Percentiles rank a stretch among this genome's conserved stretches.
phyloP scores from a whole-genome alignment of 2,113 vertebrate species.

The Limnothrissa miodon region DNA sequence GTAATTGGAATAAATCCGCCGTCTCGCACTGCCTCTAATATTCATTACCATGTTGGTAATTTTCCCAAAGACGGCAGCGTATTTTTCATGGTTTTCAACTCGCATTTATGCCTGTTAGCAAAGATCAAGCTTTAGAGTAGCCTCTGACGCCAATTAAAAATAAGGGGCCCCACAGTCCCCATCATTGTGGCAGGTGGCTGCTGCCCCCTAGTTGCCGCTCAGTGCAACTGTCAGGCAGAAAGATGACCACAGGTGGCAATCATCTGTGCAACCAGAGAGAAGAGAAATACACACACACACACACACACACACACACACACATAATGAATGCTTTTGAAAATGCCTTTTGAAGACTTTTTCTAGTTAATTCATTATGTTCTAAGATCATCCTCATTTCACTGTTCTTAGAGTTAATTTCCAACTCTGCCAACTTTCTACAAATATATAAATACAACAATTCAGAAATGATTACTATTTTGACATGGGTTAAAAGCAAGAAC shows the following conservation, averaged over 20 bases:
- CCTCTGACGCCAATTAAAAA: conserved; percentile 65
- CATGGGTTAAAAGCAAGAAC: background rate
- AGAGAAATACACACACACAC: background rate
- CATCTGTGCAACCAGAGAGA: background rate
- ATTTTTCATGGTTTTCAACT: conserved; percentile 70
- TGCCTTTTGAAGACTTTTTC: background rate
- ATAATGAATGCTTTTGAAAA: background rate
- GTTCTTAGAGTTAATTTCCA: background rate
- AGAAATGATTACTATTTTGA: background rate
- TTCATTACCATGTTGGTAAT: conserved; percentile 61
- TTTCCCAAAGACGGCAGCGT: conserved; percentile 58
- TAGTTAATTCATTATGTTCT: background rate
- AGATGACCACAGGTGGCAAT: background rate
- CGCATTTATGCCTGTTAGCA: conserved; percentile 69
- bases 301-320: background rate
- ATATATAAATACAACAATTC: background rate
- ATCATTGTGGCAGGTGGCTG: conserved; percentile 59
- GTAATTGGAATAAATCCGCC: conserved; percentile 68
- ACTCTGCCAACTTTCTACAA: background rate
- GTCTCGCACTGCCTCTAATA: conserved; percentile 57
- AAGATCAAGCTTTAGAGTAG: conserved; percentile 66
- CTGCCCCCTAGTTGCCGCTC: conserved; percentile 63
- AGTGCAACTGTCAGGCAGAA: conserved; percentile 31
- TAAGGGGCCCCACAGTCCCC: conserved; percentile 40
- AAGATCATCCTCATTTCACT: background rate